Evolutionary conservation across 2,113 vertebrate genomes (phyloP), one percentile per base, ranked within the genome.

Genomic region (Pelodiscus sinensis): DNA sequence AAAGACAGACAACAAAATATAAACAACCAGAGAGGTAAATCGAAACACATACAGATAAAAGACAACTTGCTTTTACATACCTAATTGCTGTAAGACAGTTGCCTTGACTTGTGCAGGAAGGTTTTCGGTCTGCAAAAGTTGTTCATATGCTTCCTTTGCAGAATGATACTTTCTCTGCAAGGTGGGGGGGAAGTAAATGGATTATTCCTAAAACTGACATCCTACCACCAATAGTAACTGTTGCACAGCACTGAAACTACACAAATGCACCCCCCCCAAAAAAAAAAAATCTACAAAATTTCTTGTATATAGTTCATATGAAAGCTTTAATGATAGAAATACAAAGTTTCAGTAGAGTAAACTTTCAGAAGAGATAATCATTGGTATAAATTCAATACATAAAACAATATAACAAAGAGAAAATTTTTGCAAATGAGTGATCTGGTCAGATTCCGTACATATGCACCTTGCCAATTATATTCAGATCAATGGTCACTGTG

Each of bases 71-170:
- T 92, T 97, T 94, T 92, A 98, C 99, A 98, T 98, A 99, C 99
- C 99, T 96, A 99, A 98, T 97, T 99, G 99, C 98, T 99, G 99
- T 97, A 99, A 98, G 92, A 99, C 98, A 94, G 99, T 98, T 94
- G 99, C 99, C 98, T 99, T 99, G 98, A 99, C 99, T 99, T 99
- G 99, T 97, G 98, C 98, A 97, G 99, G 98, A 98, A 99, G 99
- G 97, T 99, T 98, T 96, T 99, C 99, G 22, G 98, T 98, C 98
- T 99, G 99, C 98, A 99, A 96, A 97, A 99, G 99, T 98, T 98
- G 98, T 97, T 99, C 99, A 96, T 99, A 99, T 81, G 99, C 99
- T 97, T 99, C 99, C 97, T 99, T 99, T 96, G 99, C 99, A 94
- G 99, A 98, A 97, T 99, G 98, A 98, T 99, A 99, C 97, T 99